Percentiles rank a stretch among this genome's conserved stretches.
phyloP scores from a whole-genome alignment of 2,797 vertebrate genomes.

The Rhyacichthys aspro region DNA sequence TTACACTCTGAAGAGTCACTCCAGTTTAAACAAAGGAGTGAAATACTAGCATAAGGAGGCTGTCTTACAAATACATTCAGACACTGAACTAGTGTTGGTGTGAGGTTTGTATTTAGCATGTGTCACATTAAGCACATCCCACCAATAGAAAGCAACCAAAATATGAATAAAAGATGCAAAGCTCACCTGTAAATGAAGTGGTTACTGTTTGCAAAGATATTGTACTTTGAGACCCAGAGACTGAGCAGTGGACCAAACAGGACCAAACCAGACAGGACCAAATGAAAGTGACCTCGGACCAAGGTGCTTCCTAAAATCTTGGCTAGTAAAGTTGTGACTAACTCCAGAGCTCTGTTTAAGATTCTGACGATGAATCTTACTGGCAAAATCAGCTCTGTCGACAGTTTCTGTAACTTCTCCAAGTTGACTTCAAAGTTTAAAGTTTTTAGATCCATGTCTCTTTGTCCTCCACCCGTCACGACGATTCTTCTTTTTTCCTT shows the following conservation, averaged over 20 bases:
- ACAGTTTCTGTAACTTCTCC: constrained; percentile 47
- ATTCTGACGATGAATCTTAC: constrained; percentile 39
- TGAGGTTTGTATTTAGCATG: no score
- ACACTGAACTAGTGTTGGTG: no score
- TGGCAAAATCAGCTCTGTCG: constrained; percentile 36
- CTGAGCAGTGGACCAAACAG: constrained; percentile 84
- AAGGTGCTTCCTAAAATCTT: constrained; percentile 77
- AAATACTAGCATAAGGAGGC: no score
- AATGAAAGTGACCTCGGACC: constrained; percentile 82
- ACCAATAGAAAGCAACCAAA: no score
- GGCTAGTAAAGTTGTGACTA: constrained; percentile 77
- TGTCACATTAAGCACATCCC: no score
- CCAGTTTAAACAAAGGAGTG: no score
- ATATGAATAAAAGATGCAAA: neutral
- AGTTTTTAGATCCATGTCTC: constrained; percentile 40
- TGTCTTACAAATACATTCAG: no score
- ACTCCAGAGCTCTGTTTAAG: constrained; percentile 45
- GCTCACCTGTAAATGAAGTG: constrained; percentile 89
- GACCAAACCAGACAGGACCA: constrained; percentile 82
- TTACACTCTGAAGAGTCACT: no score
- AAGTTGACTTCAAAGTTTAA: constrained; percentile 41
- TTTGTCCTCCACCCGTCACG: neutral
- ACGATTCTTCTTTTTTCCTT: neutral
- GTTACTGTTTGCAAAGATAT: constrained; percentile 84
- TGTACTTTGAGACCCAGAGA: constrained; percentile 82